Evolutionary conservation across 2,113 vertebrate genomes (phyloP).

Genomic region (Rattus rattus): DNA sequence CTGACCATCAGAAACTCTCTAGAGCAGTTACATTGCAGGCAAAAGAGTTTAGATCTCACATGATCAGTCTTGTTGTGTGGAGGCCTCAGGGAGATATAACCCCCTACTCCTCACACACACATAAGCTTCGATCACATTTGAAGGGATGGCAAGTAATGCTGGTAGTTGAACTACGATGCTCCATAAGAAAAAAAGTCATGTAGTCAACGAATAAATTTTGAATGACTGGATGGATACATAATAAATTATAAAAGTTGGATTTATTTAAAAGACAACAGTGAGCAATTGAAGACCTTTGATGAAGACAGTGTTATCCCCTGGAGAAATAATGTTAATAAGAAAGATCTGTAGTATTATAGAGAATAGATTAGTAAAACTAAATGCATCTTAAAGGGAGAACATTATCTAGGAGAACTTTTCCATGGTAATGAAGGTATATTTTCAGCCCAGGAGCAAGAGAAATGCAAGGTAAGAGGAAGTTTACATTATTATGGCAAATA

Average conservation of each 20-base stretch:
- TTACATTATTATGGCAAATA: background rate
- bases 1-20: background rate
- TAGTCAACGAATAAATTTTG: background rate
- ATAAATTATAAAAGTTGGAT: background rate
- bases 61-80: background rate
- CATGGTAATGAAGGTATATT: background rate
- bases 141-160: background rate
- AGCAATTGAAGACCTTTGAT: background rate
- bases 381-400: background rate
- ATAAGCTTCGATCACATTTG: background rate
- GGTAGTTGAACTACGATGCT: background rate
- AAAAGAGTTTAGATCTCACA: background rate
- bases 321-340: constrained; percentile 22
- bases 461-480: background rate
- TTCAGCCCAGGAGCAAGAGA: background rate
- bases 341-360: background rate
- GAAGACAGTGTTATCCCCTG: background rate
- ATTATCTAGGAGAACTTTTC: background rate
- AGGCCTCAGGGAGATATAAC: background rate
- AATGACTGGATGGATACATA: background rate
- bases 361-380: constrained; percentile 8
- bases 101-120: background rate
- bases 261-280: background rate
- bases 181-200: background rate
- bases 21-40: background rate